These are phyloP conservation scores for Parotocinclus haroldoi DNA, from an alignment of 2,797 vertebrate species.

Conservation along the genomic window DNA sequence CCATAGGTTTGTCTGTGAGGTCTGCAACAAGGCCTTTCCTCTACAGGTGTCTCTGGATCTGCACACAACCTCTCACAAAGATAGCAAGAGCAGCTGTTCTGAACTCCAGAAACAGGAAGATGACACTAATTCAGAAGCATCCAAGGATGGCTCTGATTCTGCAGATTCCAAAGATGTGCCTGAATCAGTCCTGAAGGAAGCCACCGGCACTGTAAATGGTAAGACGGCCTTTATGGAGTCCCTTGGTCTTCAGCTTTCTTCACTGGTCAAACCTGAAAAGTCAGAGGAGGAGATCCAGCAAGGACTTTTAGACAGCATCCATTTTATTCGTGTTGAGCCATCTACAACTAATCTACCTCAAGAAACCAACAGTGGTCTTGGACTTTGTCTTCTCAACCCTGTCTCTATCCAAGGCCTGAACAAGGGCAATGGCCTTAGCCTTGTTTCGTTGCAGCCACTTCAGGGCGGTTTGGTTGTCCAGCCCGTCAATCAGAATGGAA, in stretches of 20 bases:
- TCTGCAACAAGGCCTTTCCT: conserved; percentile 94
- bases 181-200: conserved; percentile 39
- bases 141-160: conserved; percentile 34
- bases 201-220: conserved; percentile 26
- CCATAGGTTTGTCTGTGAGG: conserved; percentile 88
- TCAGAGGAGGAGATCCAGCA: conserved; percentile 78
- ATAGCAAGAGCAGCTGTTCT: conserved; percentile 16
- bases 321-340: conserved; percentile 82
- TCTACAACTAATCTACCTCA: conserved; percentile 86
- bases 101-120: conserved; percentile 37
- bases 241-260: conserved; percentile 84
- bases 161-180: conserved; percentile 28
- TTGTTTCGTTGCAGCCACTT: conserved; percentile 88
- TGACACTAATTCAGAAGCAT: conserved; percentile 28
- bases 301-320: conserved; percentile 80
- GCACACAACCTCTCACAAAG: conserved; percentile 70
- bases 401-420: conserved; percentile 71
- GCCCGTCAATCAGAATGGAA: conserved; percentile 76
- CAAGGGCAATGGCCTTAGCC: conserved; percentile 77
- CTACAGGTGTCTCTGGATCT: conserved; percentile 84
- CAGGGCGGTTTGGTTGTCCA: conserved; percentile 83
- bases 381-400: conserved; percentile 80
- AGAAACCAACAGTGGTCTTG: conserved; percentile 73
- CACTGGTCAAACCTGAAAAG: conserved; percentile 71
- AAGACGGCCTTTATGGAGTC: conserved; percentile 75